phyloP scores from a whole-genome alignment of 2,888 invertebrate species.

The Thysanoteuthis rhombus region DNA sequence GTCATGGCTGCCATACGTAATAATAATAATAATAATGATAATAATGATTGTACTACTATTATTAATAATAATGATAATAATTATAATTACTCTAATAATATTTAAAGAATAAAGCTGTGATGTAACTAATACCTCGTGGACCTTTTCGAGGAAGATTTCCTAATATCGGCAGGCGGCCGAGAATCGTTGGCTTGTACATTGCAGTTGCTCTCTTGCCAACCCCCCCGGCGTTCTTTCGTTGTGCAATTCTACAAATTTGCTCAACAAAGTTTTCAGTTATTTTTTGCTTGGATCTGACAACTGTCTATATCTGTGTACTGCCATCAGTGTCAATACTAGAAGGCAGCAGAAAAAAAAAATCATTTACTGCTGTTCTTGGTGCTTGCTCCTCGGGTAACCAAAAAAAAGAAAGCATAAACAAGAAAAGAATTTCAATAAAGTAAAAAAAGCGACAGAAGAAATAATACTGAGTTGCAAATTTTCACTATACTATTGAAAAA shows the following conservation, averaged over 20 bases:
- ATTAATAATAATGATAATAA: neutral
- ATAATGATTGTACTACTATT: neutral
- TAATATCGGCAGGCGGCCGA: neutral
- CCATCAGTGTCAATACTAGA: neutral
- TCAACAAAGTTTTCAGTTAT: conserved; percentile 12
- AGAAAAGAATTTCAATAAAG: neutral
- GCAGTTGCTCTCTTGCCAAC: neutral
- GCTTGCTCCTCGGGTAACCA: neutral
- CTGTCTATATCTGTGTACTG: neutral
- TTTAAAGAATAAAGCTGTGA: conserved; percentile 12
- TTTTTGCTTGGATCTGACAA: neutral
- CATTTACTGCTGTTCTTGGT: neutral
- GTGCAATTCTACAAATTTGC: neutral
- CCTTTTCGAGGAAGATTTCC: neutral
- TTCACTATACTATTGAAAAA: neutral
- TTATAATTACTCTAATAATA: neutral
- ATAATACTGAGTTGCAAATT: neutral
- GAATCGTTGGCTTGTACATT: conserved; percentile 12
- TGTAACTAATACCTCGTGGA: neutral
- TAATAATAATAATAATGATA: neutral
- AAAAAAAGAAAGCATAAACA: neutral
- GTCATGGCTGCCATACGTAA: neutral
- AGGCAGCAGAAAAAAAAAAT: neutral
- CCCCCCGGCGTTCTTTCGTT: conserved; percentile 1
- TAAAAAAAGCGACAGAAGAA: neutral